A percentile compares a stretch with the other conserved stretches of the same genome.
Conservation (phyloP, 2,888 invertebrate genomes). For the Parnassius mnemosyne region DNA sequence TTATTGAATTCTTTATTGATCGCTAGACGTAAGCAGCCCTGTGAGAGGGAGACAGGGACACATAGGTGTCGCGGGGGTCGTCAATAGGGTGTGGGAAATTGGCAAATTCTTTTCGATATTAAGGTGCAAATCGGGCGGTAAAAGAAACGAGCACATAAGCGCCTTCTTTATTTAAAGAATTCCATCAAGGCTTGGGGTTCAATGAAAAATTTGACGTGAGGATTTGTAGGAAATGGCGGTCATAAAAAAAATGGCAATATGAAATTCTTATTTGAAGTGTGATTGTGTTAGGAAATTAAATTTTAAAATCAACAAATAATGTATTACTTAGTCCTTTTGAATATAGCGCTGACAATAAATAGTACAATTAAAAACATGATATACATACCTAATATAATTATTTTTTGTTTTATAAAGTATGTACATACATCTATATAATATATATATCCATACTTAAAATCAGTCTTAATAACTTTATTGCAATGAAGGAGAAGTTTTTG, state of each 20-base stretch:
- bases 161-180: slow-evolving; percentile 27
- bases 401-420: too few relatives aligned
- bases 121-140: slow-evolving; percentile 51
- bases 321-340: too few relatives aligned
- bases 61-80: slow-evolving; percentile 66
- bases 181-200: slow-evolving; percentile 16
- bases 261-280: neutral
- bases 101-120: slow-evolving; percentile 67
- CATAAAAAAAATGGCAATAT: neutral
- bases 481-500: too few relatives aligned
- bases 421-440: too few relatives aligned
- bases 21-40: slow-evolving; percentile 32
- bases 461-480: too few relatives aligned
- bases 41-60: slow-evolving; percentile 49
- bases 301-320: too few relatives aligned
- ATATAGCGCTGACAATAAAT: too few relatives aligned
- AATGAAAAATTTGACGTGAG: slow-evolving; percentile 13
- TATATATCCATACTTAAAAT: too few relatives aligned
- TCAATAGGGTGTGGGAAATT: slow-evolving; percentile 59
- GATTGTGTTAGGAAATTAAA: too few relatives aligned
- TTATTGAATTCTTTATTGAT: slow-evolving; percentile 1
- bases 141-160: slow-evolving; percentile 33
- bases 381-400: too few relatives aligned
- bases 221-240: neutral
- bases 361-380: too few relatives aligned